Conservation (phyloP, 2,797 vertebrate genomes). For the Vireo griseus region DNA sequence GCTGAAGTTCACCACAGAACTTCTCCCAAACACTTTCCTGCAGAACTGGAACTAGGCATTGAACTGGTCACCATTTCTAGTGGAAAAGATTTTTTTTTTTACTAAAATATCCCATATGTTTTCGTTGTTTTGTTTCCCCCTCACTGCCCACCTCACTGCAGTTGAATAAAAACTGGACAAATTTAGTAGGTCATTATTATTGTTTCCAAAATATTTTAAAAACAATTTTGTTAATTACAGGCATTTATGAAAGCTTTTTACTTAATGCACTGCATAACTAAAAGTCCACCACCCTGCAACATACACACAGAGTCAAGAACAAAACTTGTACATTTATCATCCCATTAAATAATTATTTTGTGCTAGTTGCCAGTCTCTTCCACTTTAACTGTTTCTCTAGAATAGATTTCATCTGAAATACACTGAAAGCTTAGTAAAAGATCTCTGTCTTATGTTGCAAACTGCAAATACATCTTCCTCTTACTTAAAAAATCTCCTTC, state of each 20-base stretch:
- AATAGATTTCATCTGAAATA: neutral
- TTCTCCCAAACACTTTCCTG: neutral
- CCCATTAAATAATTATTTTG: neutral
- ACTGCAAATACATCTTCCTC: neutral
- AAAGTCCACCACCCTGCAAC: neutral
- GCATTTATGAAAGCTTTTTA: neutral
- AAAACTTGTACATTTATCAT: neutral
- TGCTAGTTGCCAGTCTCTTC: neutral
- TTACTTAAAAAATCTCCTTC: neutral
- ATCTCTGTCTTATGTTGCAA: neutral
- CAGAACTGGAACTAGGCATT: neutral
- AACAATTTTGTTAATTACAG: neutral
- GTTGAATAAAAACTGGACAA: neutral
- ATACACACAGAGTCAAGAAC: neutral
- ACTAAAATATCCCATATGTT: neutral
- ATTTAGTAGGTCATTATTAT: neutral
- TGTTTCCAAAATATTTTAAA: neutral
- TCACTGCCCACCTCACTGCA: rapidly evolving
- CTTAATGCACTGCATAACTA: neutral
- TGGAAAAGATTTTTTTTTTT: neutral
- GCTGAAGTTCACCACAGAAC: neutral
- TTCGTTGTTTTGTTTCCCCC: neutral
- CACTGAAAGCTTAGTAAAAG: neutral
- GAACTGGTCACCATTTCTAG: neutral
- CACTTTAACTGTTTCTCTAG: neutral